Evolutionary conservation across 2,113 vertebrate genomes (phyloP), one percentile per base, ranked within the genome.

Genomic region (Passer montanus): DNA sequence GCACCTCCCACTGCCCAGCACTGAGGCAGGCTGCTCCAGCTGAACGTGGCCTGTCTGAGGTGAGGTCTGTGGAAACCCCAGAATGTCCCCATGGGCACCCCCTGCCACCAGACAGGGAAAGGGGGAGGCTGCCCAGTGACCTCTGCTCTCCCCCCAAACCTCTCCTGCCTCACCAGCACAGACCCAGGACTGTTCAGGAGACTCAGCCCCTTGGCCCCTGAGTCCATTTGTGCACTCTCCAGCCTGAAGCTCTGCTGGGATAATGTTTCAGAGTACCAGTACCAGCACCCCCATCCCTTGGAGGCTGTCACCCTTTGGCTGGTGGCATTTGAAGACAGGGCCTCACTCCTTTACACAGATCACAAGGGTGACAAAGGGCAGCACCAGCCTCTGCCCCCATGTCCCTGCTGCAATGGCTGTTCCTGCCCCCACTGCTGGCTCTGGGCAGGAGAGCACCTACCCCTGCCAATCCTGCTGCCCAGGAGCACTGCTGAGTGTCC

Each of bases 311-410:
- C 43, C 18, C 68, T 47, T 26, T 22, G 69, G 21, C 47, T 83
- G 76, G 59, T 47, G 76, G 28, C 31, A 26, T 31, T 26, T 70
- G 47, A 39, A 55, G 43, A 35, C 50, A 58, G 22, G 41, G 12
- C 21, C 15, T 14, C 0, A 0, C 30, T 78, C 26, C 58, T 79
- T 50, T 39, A 35, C 28, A 5, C 11, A 52, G 39, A 13, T 18
- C 44, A 56, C 33, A 35, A 13, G 39, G 41, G 24, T 72, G 75
- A 82, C 69, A 47, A 41, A 39, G 44, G 24, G 55, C 44, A 92
- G n/a, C 53, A 20, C 11, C 2, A n/a, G 47, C 30, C 43, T 19
- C 58, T 84, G 39, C 35, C 41, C 33, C 75, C 50, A n/a, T 0
- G 0, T 27, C 64, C 60, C 52, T 55, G 18, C 5, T 2, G 2